Conservation (phyloP, 2,797 vertebrate species). For the Cryptoprocta ferox region DNA sequence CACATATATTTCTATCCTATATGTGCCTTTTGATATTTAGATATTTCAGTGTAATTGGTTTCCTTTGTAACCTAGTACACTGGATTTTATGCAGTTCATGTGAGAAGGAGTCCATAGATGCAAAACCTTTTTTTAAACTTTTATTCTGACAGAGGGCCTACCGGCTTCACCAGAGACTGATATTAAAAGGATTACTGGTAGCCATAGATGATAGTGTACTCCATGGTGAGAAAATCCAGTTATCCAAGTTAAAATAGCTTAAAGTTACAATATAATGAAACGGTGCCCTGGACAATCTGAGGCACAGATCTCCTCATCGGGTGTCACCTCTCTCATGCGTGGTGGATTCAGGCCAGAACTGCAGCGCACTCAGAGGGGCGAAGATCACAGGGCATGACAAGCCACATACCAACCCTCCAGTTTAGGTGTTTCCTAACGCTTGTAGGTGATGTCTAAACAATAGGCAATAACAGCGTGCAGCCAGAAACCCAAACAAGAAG, state of each 20-base stretch:
- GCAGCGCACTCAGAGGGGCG: background rate
- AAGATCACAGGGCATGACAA: background rate
- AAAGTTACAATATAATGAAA: background rate
- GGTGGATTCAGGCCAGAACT: background rate
- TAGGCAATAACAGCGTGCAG: background rate
- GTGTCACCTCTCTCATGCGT: background rate
- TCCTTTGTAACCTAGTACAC: background rate
- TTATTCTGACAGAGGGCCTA: background rate
- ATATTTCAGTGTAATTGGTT: background rate
- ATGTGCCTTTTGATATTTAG: background rate
- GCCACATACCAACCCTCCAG: background rate
- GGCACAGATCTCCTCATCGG: background rate
- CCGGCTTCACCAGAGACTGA: background rate
- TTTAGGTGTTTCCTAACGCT: background rate
- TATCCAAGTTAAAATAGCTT: conserved; percentile 11
- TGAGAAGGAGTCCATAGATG: background rate
- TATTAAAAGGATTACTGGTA: background rate
- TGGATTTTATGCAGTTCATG: background rate
- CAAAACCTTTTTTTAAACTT: background rate
- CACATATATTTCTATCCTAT: background rate
- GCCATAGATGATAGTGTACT: background rate
- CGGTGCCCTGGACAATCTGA: background rate
- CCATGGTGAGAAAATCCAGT: background rate
- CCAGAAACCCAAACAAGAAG: background rate
- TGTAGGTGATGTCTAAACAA: background rate